Evolutionary conservation across 2,888 invertebrate genomes (phyloP).

Genomic region (Craniophora ligustri): DNA sequence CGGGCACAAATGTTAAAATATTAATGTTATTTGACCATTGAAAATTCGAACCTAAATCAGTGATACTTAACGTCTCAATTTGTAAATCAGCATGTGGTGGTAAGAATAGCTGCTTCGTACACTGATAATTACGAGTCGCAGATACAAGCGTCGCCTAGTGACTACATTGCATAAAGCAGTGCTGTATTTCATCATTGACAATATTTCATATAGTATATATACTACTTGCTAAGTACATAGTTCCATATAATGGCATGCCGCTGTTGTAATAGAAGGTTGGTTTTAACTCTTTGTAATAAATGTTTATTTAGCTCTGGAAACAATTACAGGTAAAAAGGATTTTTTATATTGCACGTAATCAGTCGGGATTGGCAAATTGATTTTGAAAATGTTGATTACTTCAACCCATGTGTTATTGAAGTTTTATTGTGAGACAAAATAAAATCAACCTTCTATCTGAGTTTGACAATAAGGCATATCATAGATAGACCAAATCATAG

Average conservation of each 20-base stretch:
- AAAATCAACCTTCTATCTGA: slow-evolving; percentile 13
- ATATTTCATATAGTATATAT: slow-evolving; percentile 25
- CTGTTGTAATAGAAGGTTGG: slow-evolving; percentile 3
- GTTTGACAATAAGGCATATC: slow-evolving; percentile 40
- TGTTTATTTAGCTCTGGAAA: not conserved
- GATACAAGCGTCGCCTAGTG: slow-evolving; percentile 55
- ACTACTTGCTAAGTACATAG: slow-evolving; percentile 40
- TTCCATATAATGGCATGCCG: slow-evolving; percentile 32
- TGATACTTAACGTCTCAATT: slow-evolving; percentile 10
- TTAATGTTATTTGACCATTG: too few species aligned
- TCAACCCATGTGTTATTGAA: too few species aligned
- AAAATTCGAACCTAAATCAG: too few species aligned
- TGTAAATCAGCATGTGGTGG: not conserved
- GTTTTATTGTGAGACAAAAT: too few species aligned
- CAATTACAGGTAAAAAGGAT: too few species aligned
- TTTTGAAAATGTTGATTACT: too few species aligned
- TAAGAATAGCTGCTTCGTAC: slow-evolving; percentile 13
- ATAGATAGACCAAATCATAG: slow-evolving; percentile 8
- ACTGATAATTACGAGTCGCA: slow-evolving; percentile 11
- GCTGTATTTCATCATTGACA: slow-evolving; percentile 37
- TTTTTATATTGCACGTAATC: too few species aligned
- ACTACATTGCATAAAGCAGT: slow-evolving; percentile 60
- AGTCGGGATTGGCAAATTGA: too few species aligned
- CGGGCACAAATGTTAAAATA: too few species aligned
- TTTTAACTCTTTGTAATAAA: not conserved